phyloP scores from a whole-genome alignment of 53 echinoderm and acorn worm genomes.

The Apostichopus leukothele region DNA sequence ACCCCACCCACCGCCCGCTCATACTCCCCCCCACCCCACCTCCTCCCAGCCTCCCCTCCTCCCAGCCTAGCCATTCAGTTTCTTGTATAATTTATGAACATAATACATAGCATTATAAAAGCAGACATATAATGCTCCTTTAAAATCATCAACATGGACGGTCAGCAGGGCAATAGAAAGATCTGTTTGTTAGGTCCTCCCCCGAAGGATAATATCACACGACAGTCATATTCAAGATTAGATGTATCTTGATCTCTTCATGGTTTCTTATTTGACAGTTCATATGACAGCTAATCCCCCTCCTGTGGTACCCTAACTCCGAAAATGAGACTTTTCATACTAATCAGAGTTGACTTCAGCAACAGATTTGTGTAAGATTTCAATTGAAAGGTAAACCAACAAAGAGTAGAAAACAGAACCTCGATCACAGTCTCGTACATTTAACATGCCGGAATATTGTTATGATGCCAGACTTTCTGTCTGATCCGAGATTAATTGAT shows the following conservation, averaged over 20 bases:
- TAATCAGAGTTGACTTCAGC: neutral
- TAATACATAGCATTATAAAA: no score
- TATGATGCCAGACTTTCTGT: neutral
- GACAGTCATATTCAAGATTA: no score
- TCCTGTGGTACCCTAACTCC: neutral
- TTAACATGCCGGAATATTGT: neutral
- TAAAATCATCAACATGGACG: no score
- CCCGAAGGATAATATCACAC: no score
- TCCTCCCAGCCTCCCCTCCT: no score
- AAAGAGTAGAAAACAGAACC: neutral
- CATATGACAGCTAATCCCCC: constrained; percentile 31
- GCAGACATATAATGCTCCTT: no score
- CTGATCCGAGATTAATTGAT: neutral
- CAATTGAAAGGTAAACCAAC: neutral
- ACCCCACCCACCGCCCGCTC: no score
- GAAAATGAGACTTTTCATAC: constrained; percentile 1
- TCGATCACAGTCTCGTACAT: neutral
- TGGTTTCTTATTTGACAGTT: neutral
- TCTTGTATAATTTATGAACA: no score
- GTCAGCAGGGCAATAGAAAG: no score
- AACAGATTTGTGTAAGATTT: neutral
- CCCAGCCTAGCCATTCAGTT: no score
- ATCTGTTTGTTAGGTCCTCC: no score
- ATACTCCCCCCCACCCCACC: no score
- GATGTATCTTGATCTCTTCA: neutral